Evolutionary conservation across 2,797 vertebrate genomes (phyloP), one percentile per base, ranked within the genome.

Genomic region (Acipenser oxyrinchus): DNA sequence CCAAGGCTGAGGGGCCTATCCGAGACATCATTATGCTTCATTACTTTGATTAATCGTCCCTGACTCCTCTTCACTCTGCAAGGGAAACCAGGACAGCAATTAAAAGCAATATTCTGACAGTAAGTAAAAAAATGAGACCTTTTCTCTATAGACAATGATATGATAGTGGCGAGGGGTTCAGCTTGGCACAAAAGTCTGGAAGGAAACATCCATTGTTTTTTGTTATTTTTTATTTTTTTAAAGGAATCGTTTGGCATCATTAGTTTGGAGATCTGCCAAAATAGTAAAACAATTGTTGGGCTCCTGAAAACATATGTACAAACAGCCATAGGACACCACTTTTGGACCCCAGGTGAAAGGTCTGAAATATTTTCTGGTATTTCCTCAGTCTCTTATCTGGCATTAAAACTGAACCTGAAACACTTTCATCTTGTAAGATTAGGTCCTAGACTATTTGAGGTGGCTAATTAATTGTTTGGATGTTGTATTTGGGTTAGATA

Each of bases 31-130:
- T 90, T 86, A 87, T 87, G 88, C 86, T 89, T 86, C 82, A 82
- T 89, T 90, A 86, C 84, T 79, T 86, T 90, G 86, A 88, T 88
- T 88, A 87, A 88, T 90, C 83, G 72, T 86, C 83, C 84, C 82
- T 83, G 83, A 86, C 84, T 87, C 81, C 82, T 84, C 87, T 85
- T 79, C 79, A 81, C 76, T 51, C 63, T 64, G 53, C 77, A 68
- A 75, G 69, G n/a, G 64, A 81, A 88, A 88, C 76, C 87, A 84
- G 86, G 87, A 82, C 86, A 89, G 82, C 83, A 88, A 89, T 91
- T 90, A 88, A 88, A 88, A 84, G 78, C 85, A 87, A 87, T 87
- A 88, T 88, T 89, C 76, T 79, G 83, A 81, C 86, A 86, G 77
- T 87, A 84, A 89, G 87, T 87, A 87, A 84, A 82, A 18, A 86